Base-by-base conservation (phyloP, 2,888 invertebrate species). In the Drosophila affinis region DNA sequence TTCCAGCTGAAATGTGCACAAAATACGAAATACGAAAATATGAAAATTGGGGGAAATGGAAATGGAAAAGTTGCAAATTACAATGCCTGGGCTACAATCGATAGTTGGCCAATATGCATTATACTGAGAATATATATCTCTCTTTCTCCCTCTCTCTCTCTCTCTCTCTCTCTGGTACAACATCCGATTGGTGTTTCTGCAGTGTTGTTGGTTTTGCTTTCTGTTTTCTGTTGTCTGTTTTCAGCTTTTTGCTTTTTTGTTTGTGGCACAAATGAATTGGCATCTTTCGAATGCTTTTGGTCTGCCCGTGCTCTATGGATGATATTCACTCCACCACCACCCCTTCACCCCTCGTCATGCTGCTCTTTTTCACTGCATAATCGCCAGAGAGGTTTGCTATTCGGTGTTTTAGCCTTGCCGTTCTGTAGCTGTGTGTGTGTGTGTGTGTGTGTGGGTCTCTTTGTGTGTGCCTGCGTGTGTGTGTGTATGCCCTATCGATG, bases 191-290 rank as follows among this genome's bases (percentile, higher is more conserved):
- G 39, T 14, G 39, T n/a, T 39, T 39, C 39, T 3, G 39, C 0
- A 39, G 17, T 29, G 17, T 29, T 52, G 45, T 46, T 60, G 44
- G 3, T 60, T 17, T 52, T 45, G 45, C 53, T 34, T 9, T 39
- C 47, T 56, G 24, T 5, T 24, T 24, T 24, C 21, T 21, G 45
- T 60, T 34, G 6, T 39, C 47, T 56, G 24, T 6, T 24, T 24
- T 24, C 5, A 4, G 4, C 24, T 24, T 24, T 24, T 21, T 21
- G 21, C 51, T 62, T 77, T 64, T 63, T 49, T 75, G 67, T 85
- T 79, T 87, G 79, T 85, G 83, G 68, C 74, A 68, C 78, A 88
- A 87, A 81, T 84, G 85, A 87, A 87, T 79, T 78, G 80, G 78
- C 77, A 87, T 85, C 87, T 84, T 85, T 83, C 62, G 81, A 75